Percentiles rank a stretch among this genome's conserved stretches.
These are phyloP conservation scores for Drosophila parvula DNA, from an alignment of 1,140 invertebrate species.

Conservation along the genomic window DNA sequence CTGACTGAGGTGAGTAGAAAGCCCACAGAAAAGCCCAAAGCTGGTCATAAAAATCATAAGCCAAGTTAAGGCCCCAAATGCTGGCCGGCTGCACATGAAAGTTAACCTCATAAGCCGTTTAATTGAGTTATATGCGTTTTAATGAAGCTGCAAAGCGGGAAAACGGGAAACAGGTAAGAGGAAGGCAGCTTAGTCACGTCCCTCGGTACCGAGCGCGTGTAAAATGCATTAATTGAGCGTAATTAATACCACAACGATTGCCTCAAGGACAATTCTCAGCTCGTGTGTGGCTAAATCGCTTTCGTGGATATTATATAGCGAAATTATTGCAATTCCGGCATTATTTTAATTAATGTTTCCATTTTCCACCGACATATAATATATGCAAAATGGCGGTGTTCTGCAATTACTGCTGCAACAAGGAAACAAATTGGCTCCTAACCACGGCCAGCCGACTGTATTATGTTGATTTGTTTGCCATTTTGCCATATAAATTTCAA, in stretches of 20 bases:
- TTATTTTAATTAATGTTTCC: conserved; percentile 41
- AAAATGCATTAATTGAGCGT: conserved; percentile 66
- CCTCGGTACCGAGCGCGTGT: conserved; percentile 21
- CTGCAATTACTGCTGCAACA: conserved; percentile 20
- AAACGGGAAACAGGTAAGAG: conserved; percentile 2
- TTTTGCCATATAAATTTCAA: conserved; percentile 44
- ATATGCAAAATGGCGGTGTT: conserved; percentile 14
- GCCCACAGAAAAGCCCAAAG: not conserved
- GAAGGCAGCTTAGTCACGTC: conserved; percentile 28
- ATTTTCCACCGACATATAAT: conserved; percentile 12
- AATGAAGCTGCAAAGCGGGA: conserved; percentile 51
- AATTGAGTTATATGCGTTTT: conserved; percentile 72
- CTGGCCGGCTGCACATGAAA: conserved; percentile 25
- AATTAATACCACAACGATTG: conserved; percentile 56
- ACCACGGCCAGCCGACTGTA: conserved; percentile 38
- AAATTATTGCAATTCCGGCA: conserved; percentile 21
- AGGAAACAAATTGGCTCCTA: conserved; percentile 54
- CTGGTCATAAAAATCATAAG: conserved; percentile 48
- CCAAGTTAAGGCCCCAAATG: conserved; percentile 14
- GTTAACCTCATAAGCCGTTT: conserved; percentile 52
- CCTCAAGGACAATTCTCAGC: conserved; percentile 25
- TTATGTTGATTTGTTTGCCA: conserved; percentile 72
- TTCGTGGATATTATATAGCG: not conserved
- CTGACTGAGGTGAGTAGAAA: not conserved
- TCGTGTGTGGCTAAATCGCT: conserved; percentile 7